These are phyloP conservation scores for Elysia crispata DNA, from an alignment of 2,888 invertebrate genomes.

Conservation along the genomic window DNA sequence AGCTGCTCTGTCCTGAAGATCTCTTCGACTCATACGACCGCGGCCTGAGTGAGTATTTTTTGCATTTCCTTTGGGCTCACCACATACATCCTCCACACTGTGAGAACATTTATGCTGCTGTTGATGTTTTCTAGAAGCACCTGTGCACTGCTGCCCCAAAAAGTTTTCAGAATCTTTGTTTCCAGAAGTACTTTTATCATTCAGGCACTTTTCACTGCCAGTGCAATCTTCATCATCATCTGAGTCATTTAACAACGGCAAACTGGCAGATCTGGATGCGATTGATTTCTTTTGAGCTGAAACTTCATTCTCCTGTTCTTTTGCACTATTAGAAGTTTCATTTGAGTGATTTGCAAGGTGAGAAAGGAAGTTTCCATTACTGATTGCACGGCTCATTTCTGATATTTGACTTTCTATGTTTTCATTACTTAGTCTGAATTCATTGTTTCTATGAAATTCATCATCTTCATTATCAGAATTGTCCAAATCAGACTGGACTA, in stretches of 20 bases:
- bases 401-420: too few relatives aligned
- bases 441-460: neutral
- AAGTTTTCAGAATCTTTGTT: too few relatives aligned
- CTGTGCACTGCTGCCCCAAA: too few relatives aligned
- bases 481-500: neutral
- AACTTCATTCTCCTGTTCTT: too few relatives aligned
- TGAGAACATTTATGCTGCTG: slow-evolving; percentile 2
- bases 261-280: slow-evolving; percentile 9
- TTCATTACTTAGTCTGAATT: too few relatives aligned
- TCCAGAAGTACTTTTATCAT: neutral
- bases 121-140: too few relatives aligned
- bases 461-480: neutral
- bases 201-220: neutral
- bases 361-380: too few relatives aligned
- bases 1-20: neutral
- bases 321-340: too few relatives aligned
- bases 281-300: too few relatives aligned
- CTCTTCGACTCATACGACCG: slow-evolving; percentile 33
- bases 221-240: neutral
- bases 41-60: neutral
- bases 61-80: neutral
- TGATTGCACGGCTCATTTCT: too few relatives aligned
- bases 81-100: slow-evolving; percentile 5
- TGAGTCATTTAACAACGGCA: neutral
- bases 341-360: too few relatives aligned